Base-by-base conservation (phyloP, 2,888 invertebrate genomes). In the Meganola albula region DNA sequence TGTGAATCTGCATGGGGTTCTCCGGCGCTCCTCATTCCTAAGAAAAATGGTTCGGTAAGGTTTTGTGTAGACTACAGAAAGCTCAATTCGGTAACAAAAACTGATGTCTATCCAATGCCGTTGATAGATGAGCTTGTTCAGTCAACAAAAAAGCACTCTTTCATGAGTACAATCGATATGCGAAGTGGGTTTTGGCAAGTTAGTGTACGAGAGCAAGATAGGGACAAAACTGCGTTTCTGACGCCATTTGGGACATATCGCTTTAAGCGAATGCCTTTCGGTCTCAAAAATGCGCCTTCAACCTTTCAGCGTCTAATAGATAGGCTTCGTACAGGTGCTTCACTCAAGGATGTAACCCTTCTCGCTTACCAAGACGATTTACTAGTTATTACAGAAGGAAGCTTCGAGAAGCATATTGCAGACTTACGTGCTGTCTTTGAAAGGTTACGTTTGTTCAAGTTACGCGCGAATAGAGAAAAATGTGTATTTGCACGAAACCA, bases 231-330 rank as follows among this genome's bases (percentile, higher is more conserved):
- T 1, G 59, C 61, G 0, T 58, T 54, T 20, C 57, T 49, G 2
- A 40, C 40, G 0, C 24, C 22, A 9, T 44, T 41, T 12, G 51
- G 55, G 1, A 22, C 54, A 2, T 55, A 32, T 7, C 40, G 26
- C 13, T 80, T 68, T 36, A 76, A 73, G 43, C 24, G 72, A 8
- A 16, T 73, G 4, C 65, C 66, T 61, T 74, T 73, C 36, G 71
- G 70, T 0, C 61, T 78, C 6, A 53, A 50, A 1, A 70, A 69
- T 28, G 82, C 82, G 3, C 66, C 71, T 0, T 80, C 55, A 25
- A 3, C 40, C 0, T 59, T 56, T 21, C 53, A 58, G 48, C 68
- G 74, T 48, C 55, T 53, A 1, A 33, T 79, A 12, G 57, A 60
- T 36, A 42, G 22, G 22, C 40, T 59, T 2, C 23, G 57, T 0